phyloP scores from a whole-genome alignment of 2,797 vertebrate genomes.

The Chiroxiphia lanceolata region DNA sequence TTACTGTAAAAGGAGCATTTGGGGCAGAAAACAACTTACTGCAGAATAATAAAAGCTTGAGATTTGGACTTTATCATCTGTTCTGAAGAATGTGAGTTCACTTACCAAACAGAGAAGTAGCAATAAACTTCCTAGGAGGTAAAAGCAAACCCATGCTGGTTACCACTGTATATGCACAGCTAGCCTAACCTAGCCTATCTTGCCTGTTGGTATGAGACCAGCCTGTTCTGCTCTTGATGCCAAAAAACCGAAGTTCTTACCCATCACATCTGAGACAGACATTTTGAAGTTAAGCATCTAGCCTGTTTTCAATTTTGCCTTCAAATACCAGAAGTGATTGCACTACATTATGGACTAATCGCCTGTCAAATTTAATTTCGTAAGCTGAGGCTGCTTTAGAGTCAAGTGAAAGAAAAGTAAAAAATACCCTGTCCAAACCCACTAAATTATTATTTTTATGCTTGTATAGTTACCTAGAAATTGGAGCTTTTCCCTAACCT shows the following conservation, averaged over 20 bases:
- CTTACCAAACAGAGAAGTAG: background rate
- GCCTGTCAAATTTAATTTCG: constrained; percentile 73
- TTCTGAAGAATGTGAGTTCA: background rate
- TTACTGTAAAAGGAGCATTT: background rate
- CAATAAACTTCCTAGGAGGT: constrained; percentile 31
- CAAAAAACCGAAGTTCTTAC: background rate
- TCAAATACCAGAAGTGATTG: constrained; percentile 64
- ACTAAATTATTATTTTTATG: constrained; percentile 50
- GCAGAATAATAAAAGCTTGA: background rate
- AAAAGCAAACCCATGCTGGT: constrained; percentile 28
- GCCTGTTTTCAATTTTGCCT: constrained; percentile 60
- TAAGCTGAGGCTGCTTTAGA: constrained; percentile 51
- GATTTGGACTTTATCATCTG: background rate
- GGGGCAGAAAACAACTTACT: background rate
- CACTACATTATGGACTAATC: constrained; percentile 64
- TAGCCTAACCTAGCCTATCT: background rate
- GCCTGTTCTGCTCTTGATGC: background rate
- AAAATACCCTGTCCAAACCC: constrained; percentile 44
- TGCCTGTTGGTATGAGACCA: background rate
- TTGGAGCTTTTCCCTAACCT: constrained; percentile 25
- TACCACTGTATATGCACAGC: background rate
- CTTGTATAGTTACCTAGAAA: constrained; percentile 24
- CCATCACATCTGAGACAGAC: background rate
- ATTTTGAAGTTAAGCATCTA: constrained; percentile 50
- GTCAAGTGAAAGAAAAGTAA: constrained; percentile 48